Base-by-base conservation (phyloP, 2,797 vertebrate species). In the Sebastes matsubarae region DNA sequence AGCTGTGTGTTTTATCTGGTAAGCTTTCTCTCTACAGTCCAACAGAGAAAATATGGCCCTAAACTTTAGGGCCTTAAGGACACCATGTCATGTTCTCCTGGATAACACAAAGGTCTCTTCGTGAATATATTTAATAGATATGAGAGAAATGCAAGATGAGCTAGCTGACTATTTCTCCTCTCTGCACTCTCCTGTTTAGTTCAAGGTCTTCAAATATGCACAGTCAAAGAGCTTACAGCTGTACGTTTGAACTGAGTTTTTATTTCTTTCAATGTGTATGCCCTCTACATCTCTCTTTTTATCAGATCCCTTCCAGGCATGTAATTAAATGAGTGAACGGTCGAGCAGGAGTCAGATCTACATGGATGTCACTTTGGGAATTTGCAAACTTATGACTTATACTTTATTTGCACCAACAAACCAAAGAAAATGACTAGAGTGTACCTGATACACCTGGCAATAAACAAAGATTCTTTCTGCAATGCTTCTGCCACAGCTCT, bases 1-100 rank as follows among this genome's bases (percentile, higher is more conserved):
- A 30, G 63, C n/a, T 80, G 57, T 77, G 32, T 52, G 42, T 70
- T 77, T 67, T 27, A 88, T 68, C 72, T n/a, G 16, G 18, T 73
- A n/a, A 14, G 46, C 32, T 58, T 64, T 68, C 20, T 54, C 18
- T 30, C 30, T 27, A 29, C 54, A 24, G 6, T 50, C 70, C 76
- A 4, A 22, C 10, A 66, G 22, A 65, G n/a, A 27, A 22, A 54
- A 50, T 4, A 20, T 13, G 59, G 25, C 66, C 27, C 55, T 42
- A 4, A 42, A 79, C 46, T 20, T 50, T 20, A 50, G 0, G 46
- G 46, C 50, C 20, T 54, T 54, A 22, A 54, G n/a, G 30, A 85
- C 1, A 8, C 5, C 11, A 27, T 16, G 10, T 18, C 34, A 36
- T 22, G 27, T 75, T 68, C 5, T 57, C 8, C 6, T 36, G 18